phyloP scores from a whole-genome alignment of 2,797 vertebrate genomes.

The Varecia variegata region DNA sequence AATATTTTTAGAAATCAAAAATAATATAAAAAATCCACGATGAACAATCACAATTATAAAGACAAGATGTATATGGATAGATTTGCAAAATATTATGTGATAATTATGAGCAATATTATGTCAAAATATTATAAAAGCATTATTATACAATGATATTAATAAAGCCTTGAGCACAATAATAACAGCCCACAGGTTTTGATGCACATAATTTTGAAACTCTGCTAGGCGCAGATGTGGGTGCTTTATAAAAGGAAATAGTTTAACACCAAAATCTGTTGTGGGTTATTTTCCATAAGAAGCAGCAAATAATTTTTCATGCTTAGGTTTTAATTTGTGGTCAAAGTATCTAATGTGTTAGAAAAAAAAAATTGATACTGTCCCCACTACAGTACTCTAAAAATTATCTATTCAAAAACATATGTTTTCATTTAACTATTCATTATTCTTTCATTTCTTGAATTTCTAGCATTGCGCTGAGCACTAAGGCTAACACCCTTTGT shows the following conservation, averaged over 20 bases:
- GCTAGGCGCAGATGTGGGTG: background rate
- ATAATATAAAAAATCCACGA: background rate
- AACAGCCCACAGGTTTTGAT: background rate
- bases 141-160: background rate
- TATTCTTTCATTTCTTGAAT: background rate
- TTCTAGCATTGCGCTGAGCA: background rate
- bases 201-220: background rate
- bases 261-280: background rate
- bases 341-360: background rate
- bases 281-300: constrained; percentile 23
- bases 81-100: background rate
- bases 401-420: background rate
- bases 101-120: background rate
- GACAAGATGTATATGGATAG: background rate
- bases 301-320: background rate
- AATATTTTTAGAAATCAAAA: constrained; percentile 2
- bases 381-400: background rate
- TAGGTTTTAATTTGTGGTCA: constrained; percentile 16
- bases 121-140: background rate
- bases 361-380: background rate
- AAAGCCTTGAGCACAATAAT: background rate
- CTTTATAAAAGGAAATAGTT: constrained; percentile 20
- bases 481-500: background rate
- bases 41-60: background rate
- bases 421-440: background rate